Conservation (phyloP, 2,113 vertebrate species). For the Pycnonotus jocosus region DNA sequence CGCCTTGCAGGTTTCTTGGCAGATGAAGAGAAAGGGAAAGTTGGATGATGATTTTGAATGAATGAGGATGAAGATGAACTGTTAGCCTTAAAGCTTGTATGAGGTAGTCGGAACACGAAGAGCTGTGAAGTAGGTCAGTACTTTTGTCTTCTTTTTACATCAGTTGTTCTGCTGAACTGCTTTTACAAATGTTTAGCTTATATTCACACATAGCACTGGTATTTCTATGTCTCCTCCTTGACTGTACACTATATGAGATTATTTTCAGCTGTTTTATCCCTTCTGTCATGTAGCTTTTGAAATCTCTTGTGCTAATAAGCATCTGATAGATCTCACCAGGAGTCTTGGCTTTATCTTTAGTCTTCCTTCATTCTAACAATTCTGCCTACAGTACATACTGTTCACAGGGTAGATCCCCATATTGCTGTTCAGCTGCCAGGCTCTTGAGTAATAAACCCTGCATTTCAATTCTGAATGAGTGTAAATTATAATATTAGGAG, state of each 20-base stretch:
- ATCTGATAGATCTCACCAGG: conserved; percentile 58
- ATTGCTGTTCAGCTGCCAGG: conserved; percentile 60
- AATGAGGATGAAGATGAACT: conserved; percentile 47
- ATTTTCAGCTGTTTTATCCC: conserved; percentile 36
- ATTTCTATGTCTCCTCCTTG: neutral
- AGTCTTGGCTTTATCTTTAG: conserved; percentile 56
- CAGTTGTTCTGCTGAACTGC: neutral
- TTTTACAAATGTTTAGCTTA: conserved; percentile 42
- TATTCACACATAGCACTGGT: neutral
- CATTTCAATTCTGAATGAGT: conserved; percentile 22
- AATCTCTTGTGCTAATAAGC: conserved; percentile 29
- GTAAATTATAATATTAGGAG: neutral
- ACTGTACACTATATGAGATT: neutral
- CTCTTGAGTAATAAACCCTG: neutral
- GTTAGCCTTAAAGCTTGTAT: conserved; percentile 49
- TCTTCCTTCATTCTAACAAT: conserved; percentile 45
- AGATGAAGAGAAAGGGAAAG: conserved; percentile 42
- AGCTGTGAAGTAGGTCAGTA: conserved; percentile 48
- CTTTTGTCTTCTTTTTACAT: conserved; percentile 42
- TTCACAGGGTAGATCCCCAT: conserved; percentile 27
- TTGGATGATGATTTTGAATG: conserved; percentile 50
- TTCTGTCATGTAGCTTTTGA: conserved; percentile 45
- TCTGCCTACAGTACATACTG: conserved; percentile 46
- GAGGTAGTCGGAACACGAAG: conserved; percentile 23
- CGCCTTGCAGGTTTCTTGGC: conserved; percentile 54